phyloP scores from a whole-genome alignment of 30 jellyfish, hydroid and myxozoan genomes.

The Hydractinia symbiolongicarpus region DNA sequence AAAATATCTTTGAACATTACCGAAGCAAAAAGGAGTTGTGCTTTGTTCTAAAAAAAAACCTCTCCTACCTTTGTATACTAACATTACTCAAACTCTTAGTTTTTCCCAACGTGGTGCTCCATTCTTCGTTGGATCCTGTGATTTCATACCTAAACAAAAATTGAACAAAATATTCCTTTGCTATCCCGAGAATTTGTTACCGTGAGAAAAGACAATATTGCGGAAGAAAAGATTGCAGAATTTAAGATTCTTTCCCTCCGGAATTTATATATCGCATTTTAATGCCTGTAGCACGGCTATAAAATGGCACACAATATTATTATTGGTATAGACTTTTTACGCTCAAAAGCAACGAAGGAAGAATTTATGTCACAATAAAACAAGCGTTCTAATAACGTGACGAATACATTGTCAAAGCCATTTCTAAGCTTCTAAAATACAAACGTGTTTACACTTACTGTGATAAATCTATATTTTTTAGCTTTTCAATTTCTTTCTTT shows the following conservation, averaged over 20 bases:
- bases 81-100: conserved; percentile 51
- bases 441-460: conserved; percentile 48
- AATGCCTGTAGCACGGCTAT: too few relatives aligned
- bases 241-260: background rate
- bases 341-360: too few relatives aligned
- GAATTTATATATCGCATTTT: background rate
- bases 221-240: background rate
- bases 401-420: too few relatives aligned
- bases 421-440: too few relatives aligned
- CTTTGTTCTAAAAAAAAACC: too few relatives aligned
- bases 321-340: too few relatives aligned
- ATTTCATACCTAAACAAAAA: conserved; percentile 57
- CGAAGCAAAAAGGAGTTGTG: too few relatives aligned
- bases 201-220: too few relatives aligned
- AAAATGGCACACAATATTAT: too few relatives aligned
- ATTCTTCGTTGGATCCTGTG: conserved; percentile 85
- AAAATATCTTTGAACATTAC: too few relatives aligned
- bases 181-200: background rate
- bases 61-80: conserved; percentile 63
- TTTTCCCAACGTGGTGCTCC: conserved; percentile 69
- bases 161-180: background rate
- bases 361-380: too few relatives aligned
- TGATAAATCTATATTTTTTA: conserved; percentile 55
- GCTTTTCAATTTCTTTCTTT: conserved; percentile 39
- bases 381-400: too few relatives aligned